phyloP scores from a whole-genome alignment of 2,888 invertebrate genomes.

The Cremastinae sp. region DNA sequence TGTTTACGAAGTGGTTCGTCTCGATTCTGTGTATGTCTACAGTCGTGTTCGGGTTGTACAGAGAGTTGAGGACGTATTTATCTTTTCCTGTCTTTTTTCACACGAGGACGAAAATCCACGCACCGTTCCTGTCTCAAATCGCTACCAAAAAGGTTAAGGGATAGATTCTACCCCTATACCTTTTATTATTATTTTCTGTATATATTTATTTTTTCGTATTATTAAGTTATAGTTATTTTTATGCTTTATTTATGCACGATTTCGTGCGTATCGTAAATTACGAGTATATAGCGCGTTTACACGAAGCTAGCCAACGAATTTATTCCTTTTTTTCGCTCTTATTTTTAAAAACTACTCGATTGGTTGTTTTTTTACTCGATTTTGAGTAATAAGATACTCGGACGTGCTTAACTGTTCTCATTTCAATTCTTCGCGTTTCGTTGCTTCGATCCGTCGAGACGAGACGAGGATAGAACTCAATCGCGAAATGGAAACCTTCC shows the following conservation, averaged over 20 bases:
- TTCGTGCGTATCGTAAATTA: constrained; percentile 22
- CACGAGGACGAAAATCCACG: constrained; percentile 39
- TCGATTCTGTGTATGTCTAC: too few relatives aligned
- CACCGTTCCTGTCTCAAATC: constrained; percentile 10
- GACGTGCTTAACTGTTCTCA: constrained; percentile 28
- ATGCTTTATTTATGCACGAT: constrained; percentile 7
- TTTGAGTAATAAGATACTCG: constrained; percentile 20
- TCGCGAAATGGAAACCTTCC: constrained; percentile 76
- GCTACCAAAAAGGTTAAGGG: constrained; percentile 36
- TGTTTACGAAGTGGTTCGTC: constrained; percentile 47
- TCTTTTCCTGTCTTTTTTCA: not conserved
- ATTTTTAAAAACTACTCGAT: constrained; percentile 23
- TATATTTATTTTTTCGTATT: not conserved
- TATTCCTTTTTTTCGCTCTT: not conserved
- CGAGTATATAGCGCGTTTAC: constrained; percentile 23
- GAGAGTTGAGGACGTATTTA: constrained; percentile 17
- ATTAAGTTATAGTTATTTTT: not conserved
- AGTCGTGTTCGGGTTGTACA: not conserved
- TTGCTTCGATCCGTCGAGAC: constrained; percentile 14
- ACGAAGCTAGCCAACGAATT: constrained; percentile 23
- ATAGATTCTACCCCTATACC: constrained; percentile 20
- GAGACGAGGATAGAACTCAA: constrained; percentile 60
- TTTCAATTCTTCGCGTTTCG: not conserved
- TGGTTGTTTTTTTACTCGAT: constrained; percentile 22
- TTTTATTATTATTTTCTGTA: too few relatives aligned